A percentile compares a stretch with the other conserved stretches of the same genome.
phyloP scores from a whole-genome alignment of 2,113 vertebrate genomes.

The Hydrolagus affinis region DNA sequence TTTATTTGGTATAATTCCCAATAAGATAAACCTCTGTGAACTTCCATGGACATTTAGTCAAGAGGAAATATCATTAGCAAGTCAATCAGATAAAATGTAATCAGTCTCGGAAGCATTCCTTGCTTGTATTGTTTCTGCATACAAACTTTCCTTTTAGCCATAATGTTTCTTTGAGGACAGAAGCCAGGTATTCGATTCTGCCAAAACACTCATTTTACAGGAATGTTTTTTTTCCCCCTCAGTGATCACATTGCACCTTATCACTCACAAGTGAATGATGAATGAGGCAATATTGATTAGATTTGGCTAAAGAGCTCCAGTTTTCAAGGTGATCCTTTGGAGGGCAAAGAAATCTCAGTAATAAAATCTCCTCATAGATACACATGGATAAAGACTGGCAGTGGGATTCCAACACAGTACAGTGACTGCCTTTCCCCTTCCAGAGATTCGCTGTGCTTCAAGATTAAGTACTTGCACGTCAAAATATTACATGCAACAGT shows the following conservation, averaged over 20 bases:
- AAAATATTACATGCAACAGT: not conserved
- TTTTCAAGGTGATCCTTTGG: slow-evolving; percentile 47
- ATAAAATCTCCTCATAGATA: slow-evolving; percentile 44
- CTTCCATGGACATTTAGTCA: not conserved
- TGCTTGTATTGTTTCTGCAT: not conserved
- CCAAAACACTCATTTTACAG: not conserved
- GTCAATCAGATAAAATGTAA: too few species aligned
- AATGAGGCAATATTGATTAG: slow-evolving; percentile 47
- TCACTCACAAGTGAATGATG: slow-evolving; percentile 45
- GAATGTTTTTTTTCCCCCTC: not conserved
- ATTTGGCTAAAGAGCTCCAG: slow-evolving; percentile 39
- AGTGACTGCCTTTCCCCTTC: slow-evolving; percentile 12
- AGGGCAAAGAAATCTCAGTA: slow-evolving; percentile 48
- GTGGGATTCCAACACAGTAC: slow-evolving; percentile 35
- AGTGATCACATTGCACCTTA: slow-evolving; percentile 32
- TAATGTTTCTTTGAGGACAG: not conserved
- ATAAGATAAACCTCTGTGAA: not conserved
- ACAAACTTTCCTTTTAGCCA: not conserved
- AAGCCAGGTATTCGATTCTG: not conserved
- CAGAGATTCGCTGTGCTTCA: slow-evolving; percentile 37
- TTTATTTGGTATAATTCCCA: not conserved
- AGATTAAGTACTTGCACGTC: slow-evolving; percentile 32
- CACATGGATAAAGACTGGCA: slow-evolving; percentile 46
- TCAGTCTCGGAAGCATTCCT: not conserved
- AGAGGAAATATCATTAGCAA: not conserved